phyloP scores from a whole-genome alignment of 2,797 vertebrate genomes.

The Lerista edwardsae region DNA sequence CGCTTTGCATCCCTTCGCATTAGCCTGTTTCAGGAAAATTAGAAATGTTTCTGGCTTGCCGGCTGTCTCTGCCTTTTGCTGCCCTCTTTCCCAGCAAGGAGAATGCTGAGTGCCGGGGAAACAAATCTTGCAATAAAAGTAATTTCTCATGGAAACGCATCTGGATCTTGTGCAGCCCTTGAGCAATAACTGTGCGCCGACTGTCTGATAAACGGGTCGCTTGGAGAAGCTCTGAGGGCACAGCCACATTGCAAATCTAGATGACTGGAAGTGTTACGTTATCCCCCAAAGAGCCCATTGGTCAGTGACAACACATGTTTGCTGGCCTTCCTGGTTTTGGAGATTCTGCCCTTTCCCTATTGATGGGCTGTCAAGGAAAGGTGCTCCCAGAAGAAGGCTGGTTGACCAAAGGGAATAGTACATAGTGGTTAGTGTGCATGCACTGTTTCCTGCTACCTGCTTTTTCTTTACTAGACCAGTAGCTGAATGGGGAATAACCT shows the following conservation, averaged over 20 bases:
- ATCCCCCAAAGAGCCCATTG: not conserved
- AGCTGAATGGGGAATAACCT: too few species aligned
- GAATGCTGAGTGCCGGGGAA: not conserved
- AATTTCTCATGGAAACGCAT: not conserved
- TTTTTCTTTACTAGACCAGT: too few species aligned
- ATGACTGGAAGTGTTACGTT: not conserved
- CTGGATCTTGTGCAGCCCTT: not conserved
- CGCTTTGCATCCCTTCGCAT: conserved; percentile 48
- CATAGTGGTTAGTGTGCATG: too few species aligned
- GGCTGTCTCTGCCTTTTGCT: conserved; percentile 28
- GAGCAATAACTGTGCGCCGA: too few species aligned
- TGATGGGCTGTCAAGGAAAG: too few species aligned
- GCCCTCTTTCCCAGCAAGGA: not conserved
- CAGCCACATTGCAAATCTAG: not conserved
- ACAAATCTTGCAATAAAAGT: not conserved
- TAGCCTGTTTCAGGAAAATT: conserved; percentile 68
- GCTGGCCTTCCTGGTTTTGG: too few species aligned
- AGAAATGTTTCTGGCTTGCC: conserved; percentile 50
- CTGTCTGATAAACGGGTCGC: not conserved
- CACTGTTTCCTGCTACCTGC: too few species aligned
- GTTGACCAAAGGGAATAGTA: too few species aligned
- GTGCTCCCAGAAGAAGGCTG: too few species aligned
- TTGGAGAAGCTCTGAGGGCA: not conserved
- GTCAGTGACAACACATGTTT: not conserved
- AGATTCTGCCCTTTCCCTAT: too few species aligned